phyloP scores from a whole-genome alignment of 2,113 vertebrate genomes.

The Anolis sagrei region DNA sequence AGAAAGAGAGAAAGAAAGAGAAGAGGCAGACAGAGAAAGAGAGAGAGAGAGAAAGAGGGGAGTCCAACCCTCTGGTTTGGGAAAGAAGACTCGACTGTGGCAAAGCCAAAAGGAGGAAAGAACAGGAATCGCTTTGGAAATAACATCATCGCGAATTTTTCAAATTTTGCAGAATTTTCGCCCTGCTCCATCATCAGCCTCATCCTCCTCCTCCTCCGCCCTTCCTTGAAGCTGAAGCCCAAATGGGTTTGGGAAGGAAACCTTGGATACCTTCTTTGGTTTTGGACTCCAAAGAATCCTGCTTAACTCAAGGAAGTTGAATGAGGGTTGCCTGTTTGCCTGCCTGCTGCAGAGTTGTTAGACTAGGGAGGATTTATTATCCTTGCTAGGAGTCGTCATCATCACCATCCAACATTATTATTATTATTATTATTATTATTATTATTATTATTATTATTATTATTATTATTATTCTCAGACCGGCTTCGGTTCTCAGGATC shows the following conservation, averaged over 20 bases:
- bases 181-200: no score
- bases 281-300: constrained; percentile 62
- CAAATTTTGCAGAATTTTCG: no score
- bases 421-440: not conserved
- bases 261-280: constrained; percentile 57
- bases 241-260: constrained; percentile 78
- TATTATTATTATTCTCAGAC: not conserved
- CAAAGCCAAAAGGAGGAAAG: constrained; percentile 47
- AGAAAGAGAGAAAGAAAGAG: not conserved
- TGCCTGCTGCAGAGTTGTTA: not conserved
- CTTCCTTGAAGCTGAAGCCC: constrained; percentile 25
- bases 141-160: no score
- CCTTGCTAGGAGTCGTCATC: no score
- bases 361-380: not conserved
- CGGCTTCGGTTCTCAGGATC: constrained; percentile 31
- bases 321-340: not conserved
- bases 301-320: constrained; percentile 66
- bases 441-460: no score
- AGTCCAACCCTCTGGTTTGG: constrained; percentile 25
- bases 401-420: no score
- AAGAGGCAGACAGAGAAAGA: constrained; percentile 23
- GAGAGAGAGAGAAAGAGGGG: constrained; percentile 29
- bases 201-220: no score
- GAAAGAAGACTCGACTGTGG: constrained; percentile 35
- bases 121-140: not conserved